Percentiles rank a stretch among this genome's conserved stretches.
These are phyloP conservation scores for Chymomyza procnemis DNA, from an alignment of 2,888 invertebrate species.

Conservation along the genomic window DNA sequence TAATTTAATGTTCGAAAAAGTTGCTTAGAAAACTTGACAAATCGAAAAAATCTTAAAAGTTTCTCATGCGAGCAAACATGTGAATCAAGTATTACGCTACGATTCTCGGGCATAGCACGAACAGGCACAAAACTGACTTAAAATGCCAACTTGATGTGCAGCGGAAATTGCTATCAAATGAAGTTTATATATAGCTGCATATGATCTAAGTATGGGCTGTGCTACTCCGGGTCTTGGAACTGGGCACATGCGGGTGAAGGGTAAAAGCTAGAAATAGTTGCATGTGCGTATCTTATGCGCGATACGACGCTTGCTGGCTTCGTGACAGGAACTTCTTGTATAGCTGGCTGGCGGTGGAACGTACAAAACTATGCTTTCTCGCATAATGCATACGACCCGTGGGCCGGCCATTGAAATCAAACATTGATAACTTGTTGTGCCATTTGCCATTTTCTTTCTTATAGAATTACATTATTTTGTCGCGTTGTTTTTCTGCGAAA, in stretches of 20 bases:
- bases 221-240: neutral
- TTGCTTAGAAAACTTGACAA: no score
- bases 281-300: neutral
- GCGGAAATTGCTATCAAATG: constrained; percentile 62
- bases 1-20: no score
- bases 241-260: constrained; percentile 9
- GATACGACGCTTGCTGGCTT: constrained; percentile 9
- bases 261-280: neutral
- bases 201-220: neutral
- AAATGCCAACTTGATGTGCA: constrained; percentile 13
- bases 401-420: constrained; percentile 21
- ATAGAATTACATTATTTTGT: neutral
- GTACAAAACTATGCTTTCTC: constrained; percentile 20
- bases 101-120: neutral
- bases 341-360: constrained; percentile 11
- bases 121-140: neutral
- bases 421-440: constrained; percentile 15
- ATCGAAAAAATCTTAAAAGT: no score
- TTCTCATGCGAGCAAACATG: no score
- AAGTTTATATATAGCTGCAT: constrained; percentile 36
- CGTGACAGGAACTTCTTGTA: constrained; percentile 10
- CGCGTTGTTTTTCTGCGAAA: constrained; percentile 35
- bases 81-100: no score
- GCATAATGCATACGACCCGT: constrained; percentile 47
- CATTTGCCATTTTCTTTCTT: constrained; percentile 15